Evolutionary conservation across 2,113 vertebrate genomes (phyloP).

Genomic region (Oncorhynchus masou): DNA sequence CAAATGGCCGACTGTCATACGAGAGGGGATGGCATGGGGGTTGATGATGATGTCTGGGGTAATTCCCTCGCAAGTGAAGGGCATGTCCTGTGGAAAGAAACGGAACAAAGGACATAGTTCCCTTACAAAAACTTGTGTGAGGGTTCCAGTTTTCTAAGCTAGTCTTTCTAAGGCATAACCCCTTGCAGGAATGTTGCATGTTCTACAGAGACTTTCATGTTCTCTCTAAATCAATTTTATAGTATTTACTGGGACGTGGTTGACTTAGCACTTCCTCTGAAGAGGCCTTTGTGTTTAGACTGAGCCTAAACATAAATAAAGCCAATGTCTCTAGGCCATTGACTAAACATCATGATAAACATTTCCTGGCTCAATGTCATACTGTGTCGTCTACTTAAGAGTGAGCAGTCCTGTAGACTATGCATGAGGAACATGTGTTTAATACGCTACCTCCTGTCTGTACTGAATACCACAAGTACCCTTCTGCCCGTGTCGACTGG

Average conservation of each 20-base stretch:
- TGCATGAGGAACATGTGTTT: not conserved
- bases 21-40: conserved; percentile 96
- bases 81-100: conserved; percentile 85
- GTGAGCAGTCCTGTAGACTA: not conserved
- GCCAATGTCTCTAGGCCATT: not conserved
- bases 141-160: not conserved
- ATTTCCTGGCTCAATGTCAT: not conserved
- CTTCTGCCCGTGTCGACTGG: conserved; percentile 97
- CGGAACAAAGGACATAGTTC: no score
- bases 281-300: not conserved
- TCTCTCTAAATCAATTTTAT: not conserved
- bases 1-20: conserved; percentile 98
- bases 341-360: not conserved
- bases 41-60: conserved; percentile 99
- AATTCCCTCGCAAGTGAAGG: conserved; percentile 97
- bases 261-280: conserved; percentile 7
- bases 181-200: not conserved
- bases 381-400: not conserved
- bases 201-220: not conserved
- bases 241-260: not conserved
- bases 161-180: not conserved
- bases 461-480: conserved; percentile 99
- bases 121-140: no score
- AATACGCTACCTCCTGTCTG: conserved; percentile 87
- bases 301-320: conserved; percentile 33